These are phyloP conservation scores for Linnaemya vulpina DNA, from an alignment of 2,888 invertebrate species.

Conservation along the genomic window DNA sequence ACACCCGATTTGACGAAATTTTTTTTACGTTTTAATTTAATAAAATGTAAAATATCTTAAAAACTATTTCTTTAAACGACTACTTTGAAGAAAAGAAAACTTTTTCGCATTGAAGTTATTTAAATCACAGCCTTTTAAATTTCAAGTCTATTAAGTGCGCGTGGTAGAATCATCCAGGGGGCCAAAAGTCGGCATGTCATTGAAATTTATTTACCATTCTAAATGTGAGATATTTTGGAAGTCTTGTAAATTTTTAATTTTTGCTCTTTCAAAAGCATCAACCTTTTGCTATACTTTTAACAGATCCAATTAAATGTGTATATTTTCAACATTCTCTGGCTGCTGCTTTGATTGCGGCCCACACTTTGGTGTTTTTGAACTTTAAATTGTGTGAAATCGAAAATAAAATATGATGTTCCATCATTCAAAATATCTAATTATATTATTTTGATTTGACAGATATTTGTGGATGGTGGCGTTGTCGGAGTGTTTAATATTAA, in stretches of 20 bases:
- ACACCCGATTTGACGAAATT: no score
- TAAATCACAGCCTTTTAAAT: background rate
- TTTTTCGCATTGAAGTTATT: no score
- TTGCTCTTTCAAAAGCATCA: background rate
- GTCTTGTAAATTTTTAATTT: background rate
- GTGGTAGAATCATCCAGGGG: background rate
- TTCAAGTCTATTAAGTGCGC: background rate
- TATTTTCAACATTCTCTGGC: background rate
- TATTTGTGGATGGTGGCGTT: background rate
- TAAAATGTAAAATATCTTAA: no score
- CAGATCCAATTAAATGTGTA: background rate
- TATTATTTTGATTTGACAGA: background rate
- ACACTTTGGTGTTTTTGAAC: background rate
- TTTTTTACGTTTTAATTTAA: background rate
- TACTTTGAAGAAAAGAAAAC: no score
- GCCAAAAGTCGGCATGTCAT: background rate
- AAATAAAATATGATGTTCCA: background rate
- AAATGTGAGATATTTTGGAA: background rate
- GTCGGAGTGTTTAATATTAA: background rate
- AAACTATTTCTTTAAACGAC: no score
- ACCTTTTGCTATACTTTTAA: background rate
- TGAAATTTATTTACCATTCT: background rate
- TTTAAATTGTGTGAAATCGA: background rate
- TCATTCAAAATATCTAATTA: background rate
- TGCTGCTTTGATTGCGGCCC: background rate